phyloP scores from a whole-genome alignment of 2,888 invertebrate genomes.

The Platycheirus rosarum region DNA sequence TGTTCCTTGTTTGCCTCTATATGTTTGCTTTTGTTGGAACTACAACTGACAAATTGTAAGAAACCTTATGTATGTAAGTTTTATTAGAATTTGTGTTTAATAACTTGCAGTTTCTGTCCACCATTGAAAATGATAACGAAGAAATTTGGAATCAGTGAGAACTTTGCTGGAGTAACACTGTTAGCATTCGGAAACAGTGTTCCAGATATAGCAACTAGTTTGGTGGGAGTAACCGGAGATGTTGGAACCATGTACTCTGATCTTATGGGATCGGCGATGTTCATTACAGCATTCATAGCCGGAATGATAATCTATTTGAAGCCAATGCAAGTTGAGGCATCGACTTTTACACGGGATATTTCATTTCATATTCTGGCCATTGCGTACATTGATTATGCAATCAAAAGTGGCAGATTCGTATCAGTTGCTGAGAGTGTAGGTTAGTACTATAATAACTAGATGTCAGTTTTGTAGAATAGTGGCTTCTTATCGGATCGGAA shows the following conservation, averaged over 20 bases:
- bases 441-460: not conserved
- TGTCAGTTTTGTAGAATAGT: too few species aligned
- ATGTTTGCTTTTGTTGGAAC: slow-evolving; percentile 84
- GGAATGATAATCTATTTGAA: slow-evolving; percentile 84
- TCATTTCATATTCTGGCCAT: slow-evolving; percentile 76
- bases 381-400: slow-evolving; percentile 74
- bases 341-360: slow-evolving; percentile 75
- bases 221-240: slow-evolving; percentile 82
- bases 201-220: slow-evolving; percentile 87
- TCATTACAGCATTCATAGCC: slow-evolving; percentile 85
- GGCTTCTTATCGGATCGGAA: too few species aligned
- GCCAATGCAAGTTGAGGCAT: slow-evolving; percentile 83
- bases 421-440: slow-evolving; percentile 73
- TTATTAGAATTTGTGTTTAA: too few species aligned
- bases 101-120: slow-evolving; percentile 83
- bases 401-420: slow-evolving; percentile 71
- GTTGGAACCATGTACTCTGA: slow-evolving; percentile 82
- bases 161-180: slow-evolving; percentile 87
- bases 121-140: slow-evolving; percentile 83
- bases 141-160: slow-evolving; percentile 83
- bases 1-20: slow-evolving; percentile 78
- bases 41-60: slow-evolving; percentile 85
- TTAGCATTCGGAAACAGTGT: slow-evolving; percentile 88
- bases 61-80: too few species aligned
- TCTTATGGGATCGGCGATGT: slow-evolving; percentile 85